phyloP scores from a whole-genome alignment of 2,797 vertebrate species.

The Hemibagrus guttatus region DNA sequence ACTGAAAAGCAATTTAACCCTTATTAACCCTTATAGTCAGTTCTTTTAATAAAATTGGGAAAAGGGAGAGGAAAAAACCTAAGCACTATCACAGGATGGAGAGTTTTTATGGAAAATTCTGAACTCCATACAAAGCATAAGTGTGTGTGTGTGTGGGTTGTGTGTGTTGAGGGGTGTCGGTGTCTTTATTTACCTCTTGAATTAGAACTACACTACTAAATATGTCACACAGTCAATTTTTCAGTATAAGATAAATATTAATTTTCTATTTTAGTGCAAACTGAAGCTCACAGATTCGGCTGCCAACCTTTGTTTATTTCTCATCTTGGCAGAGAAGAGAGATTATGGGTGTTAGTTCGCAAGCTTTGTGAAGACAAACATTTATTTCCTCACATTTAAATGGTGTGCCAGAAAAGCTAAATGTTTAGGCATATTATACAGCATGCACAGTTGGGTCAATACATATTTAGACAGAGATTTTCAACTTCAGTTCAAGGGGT shows the following conservation, averaged over 20 bases:
- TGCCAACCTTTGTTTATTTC: constrained; percentile 51
- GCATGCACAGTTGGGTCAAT: too few species aligned
- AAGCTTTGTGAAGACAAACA: constrained; percentile 48
- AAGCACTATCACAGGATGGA: not conserved
- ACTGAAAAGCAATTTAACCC: not conserved
- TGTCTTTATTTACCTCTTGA: constrained; percentile 37
- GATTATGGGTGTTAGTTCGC: constrained; percentile 45
- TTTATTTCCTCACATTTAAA: constrained; percentile 27
- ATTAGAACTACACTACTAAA: constrained; percentile 40
- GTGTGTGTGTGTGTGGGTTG: not conserved
- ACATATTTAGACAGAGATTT: too few species aligned
- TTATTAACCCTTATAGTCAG: not conserved
- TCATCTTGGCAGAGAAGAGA: constrained; percentile 45
- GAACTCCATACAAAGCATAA: not conserved
- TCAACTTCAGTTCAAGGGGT: too few species aligned
- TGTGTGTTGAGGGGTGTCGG: not conserved
- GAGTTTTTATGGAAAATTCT: not conserved
- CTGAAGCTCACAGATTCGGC: constrained; percentile 15
- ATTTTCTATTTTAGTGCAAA: constrained; percentile 5
- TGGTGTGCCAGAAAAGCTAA: not conserved
- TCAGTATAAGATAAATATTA: not conserved
- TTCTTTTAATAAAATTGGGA: not conserved
- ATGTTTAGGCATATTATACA: not conserved
- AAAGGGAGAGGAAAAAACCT: not conserved
- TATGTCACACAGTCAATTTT: constrained; percentile 51